These are phyloP conservation scores for Gymnopithys bicolor DNA, from an alignment of 2,797 vertebrate species.

Conservation along the genomic window DNA sequence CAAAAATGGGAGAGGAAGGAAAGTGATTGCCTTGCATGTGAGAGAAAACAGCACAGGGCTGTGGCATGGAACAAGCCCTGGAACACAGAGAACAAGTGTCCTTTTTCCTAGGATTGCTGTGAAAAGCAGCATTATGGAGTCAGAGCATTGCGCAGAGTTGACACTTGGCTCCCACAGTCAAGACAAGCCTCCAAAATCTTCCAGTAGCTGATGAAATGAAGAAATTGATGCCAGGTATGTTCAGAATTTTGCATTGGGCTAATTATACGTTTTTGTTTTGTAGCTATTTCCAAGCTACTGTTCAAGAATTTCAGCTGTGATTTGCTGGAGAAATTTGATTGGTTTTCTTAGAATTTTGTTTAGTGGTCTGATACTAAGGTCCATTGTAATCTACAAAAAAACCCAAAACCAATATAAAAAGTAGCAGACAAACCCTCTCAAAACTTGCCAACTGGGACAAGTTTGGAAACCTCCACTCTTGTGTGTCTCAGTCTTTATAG, in stretches of 20 bases:
- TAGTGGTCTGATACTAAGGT: background rate
- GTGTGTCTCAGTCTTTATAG: background rate
- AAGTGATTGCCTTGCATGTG: background rate
- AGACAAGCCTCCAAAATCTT: background rate
- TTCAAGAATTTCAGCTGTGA: background rate
- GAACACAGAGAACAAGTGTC: background rate
- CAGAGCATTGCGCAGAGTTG: background rate
- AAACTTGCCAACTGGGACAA: background rate
- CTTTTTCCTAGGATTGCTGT: background rate
- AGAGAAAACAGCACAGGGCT: background rate
- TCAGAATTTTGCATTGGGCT: background rate
- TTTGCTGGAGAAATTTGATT: background rate
- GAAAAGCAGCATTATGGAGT: background rate
- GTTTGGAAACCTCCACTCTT: background rate
- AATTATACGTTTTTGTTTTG: background rate
- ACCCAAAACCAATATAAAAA: background rate
- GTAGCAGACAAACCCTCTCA: background rate
- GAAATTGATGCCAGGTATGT: background rate
- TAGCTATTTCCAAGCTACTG: background rate
- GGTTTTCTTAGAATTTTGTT: background rate
- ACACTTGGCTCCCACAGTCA: background rate
- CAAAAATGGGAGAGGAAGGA: background rate
- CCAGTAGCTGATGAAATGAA: background rate
- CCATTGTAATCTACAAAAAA: background rate
- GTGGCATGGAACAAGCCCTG: accelerated